phyloP scores from a whole-genome alignment of 2,888 invertebrate genomes.

The Crepidodera aurea region DNA sequence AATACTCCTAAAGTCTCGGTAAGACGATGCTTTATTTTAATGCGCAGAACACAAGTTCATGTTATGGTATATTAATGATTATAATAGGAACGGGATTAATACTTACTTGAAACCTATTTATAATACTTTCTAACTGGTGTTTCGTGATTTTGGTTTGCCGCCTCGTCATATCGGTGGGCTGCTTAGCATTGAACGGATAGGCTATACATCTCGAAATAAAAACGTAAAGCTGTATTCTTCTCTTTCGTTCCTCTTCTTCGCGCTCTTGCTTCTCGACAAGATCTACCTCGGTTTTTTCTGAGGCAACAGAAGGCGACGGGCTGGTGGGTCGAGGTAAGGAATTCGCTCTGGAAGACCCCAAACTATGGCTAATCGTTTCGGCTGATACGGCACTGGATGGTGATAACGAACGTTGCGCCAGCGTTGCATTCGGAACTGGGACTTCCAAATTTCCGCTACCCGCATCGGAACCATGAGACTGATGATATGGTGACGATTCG shows the following conservation, averaged over 20 bases:
- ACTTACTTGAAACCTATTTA: conserved; percentile 89
- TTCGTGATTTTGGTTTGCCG: conserved; percentile 95
- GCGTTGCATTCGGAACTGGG: conserved; percentile 57
- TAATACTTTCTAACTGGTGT: conserved; percentile 93
- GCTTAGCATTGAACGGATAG: conserved; percentile 99
- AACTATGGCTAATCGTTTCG: conserved; percentile 69
- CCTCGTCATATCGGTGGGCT: conserved; percentile 97
- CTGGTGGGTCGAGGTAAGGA: conserved; percentile 82
- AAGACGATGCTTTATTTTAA: no score
- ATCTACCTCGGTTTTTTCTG: conserved; percentile 87
- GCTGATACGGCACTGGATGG: conserved; percentile 69
- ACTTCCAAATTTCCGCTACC: conserved; percentile 60
- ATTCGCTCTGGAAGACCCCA: conserved; percentile 69
- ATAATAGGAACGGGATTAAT: no score
- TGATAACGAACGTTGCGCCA: conserved; percentile 64
- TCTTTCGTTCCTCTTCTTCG: conserved; percentile 95
- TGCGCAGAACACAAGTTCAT: no score
- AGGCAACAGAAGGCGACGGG: conserved; percentile 90
- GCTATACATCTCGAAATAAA: conserved; percentile 98
- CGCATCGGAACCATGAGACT: conserved; percentile 55
- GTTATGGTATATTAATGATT: no score
- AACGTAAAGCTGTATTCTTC: conserved; percentile 94
- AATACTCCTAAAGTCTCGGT: no score
- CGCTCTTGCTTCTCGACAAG: conserved; percentile 92
- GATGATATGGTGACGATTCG: conserved; percentile 61